A percentile compares a stretch with the other conserved stretches of the same genome.
Evolutionary conservation across 2,888 invertebrate species (phyloP).

Genomic region (Cheiracanthium punctorium): DNA sequence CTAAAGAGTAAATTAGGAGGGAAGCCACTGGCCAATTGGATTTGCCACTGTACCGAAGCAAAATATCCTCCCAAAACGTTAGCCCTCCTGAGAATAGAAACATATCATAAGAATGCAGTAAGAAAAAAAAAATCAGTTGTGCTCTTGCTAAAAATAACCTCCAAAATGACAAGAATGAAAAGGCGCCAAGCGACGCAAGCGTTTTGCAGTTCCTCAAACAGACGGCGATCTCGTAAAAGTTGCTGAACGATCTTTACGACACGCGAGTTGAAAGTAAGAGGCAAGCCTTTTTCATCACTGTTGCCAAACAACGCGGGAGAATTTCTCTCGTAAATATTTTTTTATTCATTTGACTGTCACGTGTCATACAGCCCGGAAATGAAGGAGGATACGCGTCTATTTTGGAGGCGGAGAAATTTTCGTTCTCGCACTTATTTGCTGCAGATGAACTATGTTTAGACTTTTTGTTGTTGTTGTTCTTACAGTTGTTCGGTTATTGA

Average conservation of each 20-base stretch:
- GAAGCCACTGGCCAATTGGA: too few species aligned
- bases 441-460: neutral
- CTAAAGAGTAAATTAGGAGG: too few species aligned
- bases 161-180: neutral
- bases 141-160: neutral
- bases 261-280: neutral
- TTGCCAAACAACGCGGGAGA: neutral
- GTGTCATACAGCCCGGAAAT: neutral
- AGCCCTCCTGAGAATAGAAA: too few species aligned
- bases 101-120: too few species aligned
- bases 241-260: neutral
- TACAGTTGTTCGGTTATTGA: too few species aligned
- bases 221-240: neutral
- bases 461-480: neutral
- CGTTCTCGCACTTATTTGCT: neutral
- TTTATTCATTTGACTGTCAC: neutral
- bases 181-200: neutral
- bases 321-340: neutral
- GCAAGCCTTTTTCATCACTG: neutral
- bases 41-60: too few species aligned
- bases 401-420: neutral
- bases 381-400: neutral
- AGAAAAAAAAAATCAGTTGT: neutral
- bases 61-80: too few species aligned
- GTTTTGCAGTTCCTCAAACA: neutral